These are phyloP conservation scores for Tetanocera ferruginea DNA, from an alignment of 2,888 invertebrate species.

Conservation along the genomic window DNA sequence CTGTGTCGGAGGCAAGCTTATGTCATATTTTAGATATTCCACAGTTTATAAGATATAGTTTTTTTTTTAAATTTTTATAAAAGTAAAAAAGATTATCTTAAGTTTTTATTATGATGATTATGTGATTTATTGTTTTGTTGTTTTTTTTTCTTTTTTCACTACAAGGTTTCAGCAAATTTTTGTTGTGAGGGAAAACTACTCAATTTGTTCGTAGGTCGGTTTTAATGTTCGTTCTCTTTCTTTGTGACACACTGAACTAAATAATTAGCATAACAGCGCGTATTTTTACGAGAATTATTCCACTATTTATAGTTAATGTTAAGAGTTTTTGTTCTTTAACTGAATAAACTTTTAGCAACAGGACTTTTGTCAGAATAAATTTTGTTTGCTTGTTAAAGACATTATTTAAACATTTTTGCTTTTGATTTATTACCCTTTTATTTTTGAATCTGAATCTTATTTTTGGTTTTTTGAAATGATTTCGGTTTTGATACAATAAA, in stretches of 20 bases:
- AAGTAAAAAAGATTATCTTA: background rate
- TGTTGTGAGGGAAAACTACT: too few species aligned
- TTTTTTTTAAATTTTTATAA: background rate
- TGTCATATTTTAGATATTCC: background rate
- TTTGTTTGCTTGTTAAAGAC: background rate
- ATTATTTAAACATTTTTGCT: background rate
- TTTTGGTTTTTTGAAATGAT: background rate
- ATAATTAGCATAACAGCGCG: background rate
- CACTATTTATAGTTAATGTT: too few species aligned
- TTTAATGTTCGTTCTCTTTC: background rate
- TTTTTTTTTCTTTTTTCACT: background rate
- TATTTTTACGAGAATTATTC: background rate
- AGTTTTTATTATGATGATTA: background rate
- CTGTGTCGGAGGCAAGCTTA: background rate
- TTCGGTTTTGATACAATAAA: background rate
- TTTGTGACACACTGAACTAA: constrained; percentile 9
- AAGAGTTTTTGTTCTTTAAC: too few species aligned
- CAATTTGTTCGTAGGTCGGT: background rate
- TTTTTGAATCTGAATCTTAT: background rate
- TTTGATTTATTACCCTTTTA: background rate
- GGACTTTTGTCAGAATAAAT: too few species aligned
- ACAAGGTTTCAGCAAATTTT: too few species aligned
- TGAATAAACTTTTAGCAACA: too few species aligned
- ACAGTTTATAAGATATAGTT: background rate
- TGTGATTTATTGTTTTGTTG: background rate